Evolutionary conservation across 2,113 vertebrate genomes (phyloP).

Genomic region (Boulengeromyrus knoepffleri): DNA sequence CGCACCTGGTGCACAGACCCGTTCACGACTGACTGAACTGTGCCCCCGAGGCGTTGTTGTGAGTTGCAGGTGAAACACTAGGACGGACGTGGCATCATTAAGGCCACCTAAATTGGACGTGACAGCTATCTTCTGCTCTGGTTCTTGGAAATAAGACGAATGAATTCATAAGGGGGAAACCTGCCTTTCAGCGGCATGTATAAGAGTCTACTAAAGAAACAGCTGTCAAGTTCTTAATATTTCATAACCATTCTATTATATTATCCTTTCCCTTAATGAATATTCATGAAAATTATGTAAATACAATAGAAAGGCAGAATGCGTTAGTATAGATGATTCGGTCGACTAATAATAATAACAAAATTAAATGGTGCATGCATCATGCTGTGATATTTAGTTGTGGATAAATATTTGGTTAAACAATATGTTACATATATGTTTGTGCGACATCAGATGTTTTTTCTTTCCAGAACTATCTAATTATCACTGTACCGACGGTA

Average conservation of each 20-base stretch:
- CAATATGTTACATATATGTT: neutral
- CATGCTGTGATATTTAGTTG: neutral
- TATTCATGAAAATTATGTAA: constrained; percentile 22
- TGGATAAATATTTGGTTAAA: constrained; percentile 6
- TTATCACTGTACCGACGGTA: neutral
- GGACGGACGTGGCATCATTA: neutral
- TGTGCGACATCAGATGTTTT: neutral
- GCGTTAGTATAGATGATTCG: neutral
- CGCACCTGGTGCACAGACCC: neutral
- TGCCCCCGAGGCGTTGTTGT: neutral
- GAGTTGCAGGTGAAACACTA: neutral
- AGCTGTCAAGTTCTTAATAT: constrained; percentile 24
- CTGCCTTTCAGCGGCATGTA: constrained; percentile 4
- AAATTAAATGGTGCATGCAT: neutral
- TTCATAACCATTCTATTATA: constrained; percentile 21
- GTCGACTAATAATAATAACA: neutral
- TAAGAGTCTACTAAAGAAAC: constrained; percentile 20
- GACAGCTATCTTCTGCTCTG: neutral
- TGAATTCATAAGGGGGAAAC: neutral
- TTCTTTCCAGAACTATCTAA: neutral
- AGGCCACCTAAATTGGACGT: neutral
- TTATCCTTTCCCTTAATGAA: constrained; percentile 20
- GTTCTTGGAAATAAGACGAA: constrained; percentile 14
- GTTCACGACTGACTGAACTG: neutral
- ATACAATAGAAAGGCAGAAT: constrained; percentile 12